Conservation (phyloP, 2,113 vertebrate species). For the Hippocampus comes region DNA sequence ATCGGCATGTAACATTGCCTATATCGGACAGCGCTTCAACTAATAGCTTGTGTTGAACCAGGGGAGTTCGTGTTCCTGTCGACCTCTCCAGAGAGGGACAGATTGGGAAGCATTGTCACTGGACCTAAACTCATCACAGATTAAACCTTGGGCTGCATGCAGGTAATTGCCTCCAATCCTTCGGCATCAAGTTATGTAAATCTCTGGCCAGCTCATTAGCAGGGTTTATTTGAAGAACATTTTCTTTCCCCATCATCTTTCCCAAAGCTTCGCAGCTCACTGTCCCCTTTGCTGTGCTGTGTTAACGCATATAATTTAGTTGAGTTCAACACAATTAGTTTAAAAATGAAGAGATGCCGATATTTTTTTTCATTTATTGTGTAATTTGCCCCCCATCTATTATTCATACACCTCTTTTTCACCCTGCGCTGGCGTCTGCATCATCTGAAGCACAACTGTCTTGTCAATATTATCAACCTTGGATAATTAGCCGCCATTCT, state of each 20-base stretch:
- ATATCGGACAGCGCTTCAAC: conserved; percentile 23
- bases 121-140: conserved; percentile 49
- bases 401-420: conserved; percentile 39
- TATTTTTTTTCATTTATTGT: not conserved
- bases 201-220: conserved; percentile 53
- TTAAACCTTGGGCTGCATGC: conserved; percentile 47
- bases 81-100: conserved; percentile 33
- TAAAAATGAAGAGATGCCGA: not conserved
- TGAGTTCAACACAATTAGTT: not conserved
- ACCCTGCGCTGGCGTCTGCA: conserved; percentile 41
- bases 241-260: conserved; percentile 31
- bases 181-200: conserved; percentile 55
- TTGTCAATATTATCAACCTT: conserved; percentile 65
- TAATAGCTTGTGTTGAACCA: conserved; percentile 28
- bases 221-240: conserved; percentile 45
- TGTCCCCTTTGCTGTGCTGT: conserved; percentile 28
- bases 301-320: not conserved
- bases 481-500: conserved; percentile 63
- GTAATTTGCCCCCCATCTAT: conserved; percentile 13
- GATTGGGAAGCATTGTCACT: conserved; percentile 48
- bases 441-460: conserved; percentile 49
- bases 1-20: not conserved
- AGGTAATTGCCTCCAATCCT: conserved; percentile 63
- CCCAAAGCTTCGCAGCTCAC: conserved; percentile 23
- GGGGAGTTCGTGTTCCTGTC: conserved; percentile 28